Percentiles rank a stretch among this genome's conserved stretches.
Conservation (phyloP, 2,888 invertebrate species). For the Achlya flavicornis region DNA sequence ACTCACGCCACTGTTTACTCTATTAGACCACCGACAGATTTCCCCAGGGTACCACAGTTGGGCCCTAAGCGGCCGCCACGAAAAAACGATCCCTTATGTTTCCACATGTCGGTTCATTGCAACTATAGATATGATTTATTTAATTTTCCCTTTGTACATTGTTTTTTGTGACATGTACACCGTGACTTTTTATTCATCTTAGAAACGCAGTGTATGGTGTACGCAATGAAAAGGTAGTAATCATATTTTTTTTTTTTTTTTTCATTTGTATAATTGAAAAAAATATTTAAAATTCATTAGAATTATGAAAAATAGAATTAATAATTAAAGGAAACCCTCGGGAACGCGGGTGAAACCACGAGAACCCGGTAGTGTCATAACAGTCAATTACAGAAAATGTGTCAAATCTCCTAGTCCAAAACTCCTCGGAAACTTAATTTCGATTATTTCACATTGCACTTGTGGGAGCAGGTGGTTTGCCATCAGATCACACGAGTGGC, state of each 20-base stretch:
- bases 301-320: no score
- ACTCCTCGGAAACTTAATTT: not conserved
- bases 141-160: not conserved
- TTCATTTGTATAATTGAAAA: no score
- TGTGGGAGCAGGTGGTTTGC: not conserved
- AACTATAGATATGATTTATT: constrained; percentile 15
- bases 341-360: no score
- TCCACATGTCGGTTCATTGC: constrained; percentile 24
- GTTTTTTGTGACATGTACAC: not conserved
- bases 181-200: no score
- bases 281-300: no score
- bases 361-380: not conserved
- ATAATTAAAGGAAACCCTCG: no score
- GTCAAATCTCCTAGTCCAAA: not conserved
- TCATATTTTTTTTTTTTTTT: no score
- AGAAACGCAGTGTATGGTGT: no score
- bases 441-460: not conserved
- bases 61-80: constrained; percentile 33
- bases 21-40: constrained; percentile 56
- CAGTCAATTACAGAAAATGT: no score
- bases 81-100: constrained; percentile 43
- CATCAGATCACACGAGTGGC: constrained; percentile 1
- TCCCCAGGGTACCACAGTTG: constrained; percentile 47
- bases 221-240: no score
- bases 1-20: constrained; percentile 30